These are phyloP conservation scores for Beris morrisii DNA, from an alignment of 2,888 invertebrate species.

Conservation along the genomic window DNA sequence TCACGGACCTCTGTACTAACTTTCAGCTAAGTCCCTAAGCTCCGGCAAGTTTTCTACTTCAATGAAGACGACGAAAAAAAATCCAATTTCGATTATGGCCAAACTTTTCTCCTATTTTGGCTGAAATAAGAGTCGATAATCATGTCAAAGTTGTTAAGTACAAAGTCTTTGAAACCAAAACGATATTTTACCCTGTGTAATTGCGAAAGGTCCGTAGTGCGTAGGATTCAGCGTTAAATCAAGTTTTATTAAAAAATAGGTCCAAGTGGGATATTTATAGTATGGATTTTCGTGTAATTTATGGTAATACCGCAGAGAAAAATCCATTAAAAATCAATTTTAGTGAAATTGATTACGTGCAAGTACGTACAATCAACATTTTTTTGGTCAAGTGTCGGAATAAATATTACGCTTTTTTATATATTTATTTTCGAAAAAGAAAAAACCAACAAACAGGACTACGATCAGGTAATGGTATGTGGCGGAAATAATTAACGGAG, in stretches of 20 bases:
- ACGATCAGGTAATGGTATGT: too few species aligned
- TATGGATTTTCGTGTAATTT: constrained; percentile 23
- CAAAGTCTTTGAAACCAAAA: constrained; percentile 21
- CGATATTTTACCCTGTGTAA: background rate
- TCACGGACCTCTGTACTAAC: constrained; percentile 6
- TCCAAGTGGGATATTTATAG: constrained; percentile 19
- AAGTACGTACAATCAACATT: background rate
- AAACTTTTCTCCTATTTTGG: constrained; percentile 33
- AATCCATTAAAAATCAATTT: constrained; percentile 28
- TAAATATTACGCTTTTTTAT: too few species aligned
- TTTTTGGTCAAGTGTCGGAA: too few species aligned
- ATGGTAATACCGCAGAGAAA: constrained; percentile 15
- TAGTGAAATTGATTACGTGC: background rate
- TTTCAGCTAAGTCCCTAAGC: constrained; percentile 25
- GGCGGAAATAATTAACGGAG: too few species aligned
- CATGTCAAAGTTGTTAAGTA: constrained; percentile 29
- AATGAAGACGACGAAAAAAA: constrained; percentile 31
- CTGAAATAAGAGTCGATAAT: constrained; percentile 35
- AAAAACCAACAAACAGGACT: too few species aligned
- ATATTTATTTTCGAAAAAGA: too few species aligned
- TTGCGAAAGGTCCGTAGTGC: background rate
- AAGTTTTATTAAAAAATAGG: constrained; percentile 13
- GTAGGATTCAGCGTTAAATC: background rate
- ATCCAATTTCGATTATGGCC: constrained; percentile 38
- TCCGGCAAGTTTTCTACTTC: constrained; percentile 33